phyloP scores from a whole-genome alignment of 2,888 invertebrate genomes.

The Conchocele bisecta region DNA sequence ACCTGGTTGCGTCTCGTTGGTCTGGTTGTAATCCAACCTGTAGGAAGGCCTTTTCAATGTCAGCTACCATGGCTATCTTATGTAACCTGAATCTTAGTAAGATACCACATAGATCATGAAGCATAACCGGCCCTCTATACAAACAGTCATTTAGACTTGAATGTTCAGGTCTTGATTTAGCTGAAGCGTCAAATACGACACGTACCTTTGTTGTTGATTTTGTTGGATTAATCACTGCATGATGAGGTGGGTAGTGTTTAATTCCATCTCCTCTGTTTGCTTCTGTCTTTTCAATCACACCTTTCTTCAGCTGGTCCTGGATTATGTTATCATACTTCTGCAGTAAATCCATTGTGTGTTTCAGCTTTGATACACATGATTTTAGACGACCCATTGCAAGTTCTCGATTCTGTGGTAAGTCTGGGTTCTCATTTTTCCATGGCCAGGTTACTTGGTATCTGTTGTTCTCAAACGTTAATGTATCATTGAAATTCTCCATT shows the following conservation, averaged over 20 bases:
- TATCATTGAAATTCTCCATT: constrained; percentile 8
- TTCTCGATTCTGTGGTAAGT: constrained; percentile 17
- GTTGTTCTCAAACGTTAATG: constrained; percentile 11
- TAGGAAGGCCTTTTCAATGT: constrained; percentile 35
- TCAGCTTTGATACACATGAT: not conserved
- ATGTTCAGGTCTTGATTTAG: constrained; percentile 10
- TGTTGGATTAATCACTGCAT: constrained; percentile 4
- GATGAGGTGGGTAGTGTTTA: constrained; percentile 3
- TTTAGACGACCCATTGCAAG: constrained; percentile 11
- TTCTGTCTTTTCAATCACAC: constrained; percentile 19
- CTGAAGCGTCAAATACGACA: constrained; percentile 15
- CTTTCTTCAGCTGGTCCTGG: constrained; percentile 18
- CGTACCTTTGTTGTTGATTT: constrained; percentile 10
- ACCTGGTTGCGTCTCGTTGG: constrained; percentile 18
- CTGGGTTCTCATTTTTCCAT: constrained; percentile 19
- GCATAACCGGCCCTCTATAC: constrained; percentile 17
- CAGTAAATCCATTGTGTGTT: constrained; percentile 14
- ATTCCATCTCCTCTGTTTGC: not conserved
- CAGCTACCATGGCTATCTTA: constrained; percentile 4
- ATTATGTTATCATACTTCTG: constrained; percentile 13
- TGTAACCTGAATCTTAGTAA: constrained; percentile 13
- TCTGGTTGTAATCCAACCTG: constrained; percentile 19
- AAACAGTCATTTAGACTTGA: constrained; percentile 28
- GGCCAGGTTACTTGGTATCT: constrained; percentile 17
- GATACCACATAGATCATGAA: constrained; percentile 20